These are phyloP conservation scores for Enteromius thamalakanensis DNA, from an alignment of 2,797 vertebrate species.

Conservation along the genomic window DNA sequence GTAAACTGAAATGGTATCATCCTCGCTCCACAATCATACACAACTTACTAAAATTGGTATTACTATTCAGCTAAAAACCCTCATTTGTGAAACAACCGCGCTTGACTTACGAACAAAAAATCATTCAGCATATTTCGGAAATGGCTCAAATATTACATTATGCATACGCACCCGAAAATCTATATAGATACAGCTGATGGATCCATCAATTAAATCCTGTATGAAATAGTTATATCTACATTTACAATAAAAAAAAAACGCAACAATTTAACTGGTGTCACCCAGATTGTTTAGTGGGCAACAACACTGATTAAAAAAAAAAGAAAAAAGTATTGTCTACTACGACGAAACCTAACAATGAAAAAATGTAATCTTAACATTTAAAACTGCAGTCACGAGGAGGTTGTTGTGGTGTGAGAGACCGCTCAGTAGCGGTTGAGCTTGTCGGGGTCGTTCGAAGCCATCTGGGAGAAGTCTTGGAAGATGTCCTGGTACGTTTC, in stretches of 20 bases:
- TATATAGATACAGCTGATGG: neutral
- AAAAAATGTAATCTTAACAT: neutral
- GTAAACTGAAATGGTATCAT: neutral
- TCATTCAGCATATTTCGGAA: neutral
- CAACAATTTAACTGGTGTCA: neutral
- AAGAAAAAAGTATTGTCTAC: no score
- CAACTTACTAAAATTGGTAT: neutral
- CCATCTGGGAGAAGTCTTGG: constrained; percentile 98
- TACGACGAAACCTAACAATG: neutral
- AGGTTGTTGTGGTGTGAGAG: neutral
- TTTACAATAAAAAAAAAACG: neutral
- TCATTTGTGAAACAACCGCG: neutral
- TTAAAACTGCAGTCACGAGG: neutral
- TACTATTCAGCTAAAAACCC: neutral
- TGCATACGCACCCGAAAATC: neutral
- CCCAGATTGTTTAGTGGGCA: neutral
- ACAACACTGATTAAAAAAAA: neutral
- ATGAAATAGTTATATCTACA: neutral
- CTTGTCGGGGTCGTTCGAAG: constrained; percentile 95
- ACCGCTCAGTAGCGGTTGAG: constrained; percentile 88
- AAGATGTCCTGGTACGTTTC: constrained; percentile 99
- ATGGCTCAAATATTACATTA: constrained; percentile 2
- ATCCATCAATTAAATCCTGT: neutral
- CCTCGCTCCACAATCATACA: neutral
- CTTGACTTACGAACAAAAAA: neutral